These are phyloP conservation scores for Oxyruncus cristatus DNA, from an alignment of 2,113 vertebrate genomes.

Conservation along the genomic window DNA sequence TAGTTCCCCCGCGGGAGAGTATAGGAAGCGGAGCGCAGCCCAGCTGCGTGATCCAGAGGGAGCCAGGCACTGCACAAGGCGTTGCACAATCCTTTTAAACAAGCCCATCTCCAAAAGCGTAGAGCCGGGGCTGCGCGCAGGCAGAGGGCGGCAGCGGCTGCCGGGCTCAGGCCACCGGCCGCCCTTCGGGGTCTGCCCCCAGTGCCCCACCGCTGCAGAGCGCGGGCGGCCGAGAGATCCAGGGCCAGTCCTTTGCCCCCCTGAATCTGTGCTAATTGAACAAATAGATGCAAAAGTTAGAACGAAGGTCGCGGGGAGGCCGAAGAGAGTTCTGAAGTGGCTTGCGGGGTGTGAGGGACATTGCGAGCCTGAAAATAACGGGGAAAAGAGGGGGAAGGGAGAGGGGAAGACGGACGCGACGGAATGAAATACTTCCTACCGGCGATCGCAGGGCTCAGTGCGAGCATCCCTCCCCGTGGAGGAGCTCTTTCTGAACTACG, in stretches of 20 bases:
- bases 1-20: background rate
- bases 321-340: background rate
- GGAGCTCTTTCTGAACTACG: background rate
- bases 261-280: background rate
- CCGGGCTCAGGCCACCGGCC: background rate
- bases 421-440: background rate
- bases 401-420: background rate
- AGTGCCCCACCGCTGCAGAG: background rate
- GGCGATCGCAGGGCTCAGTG: background rate
- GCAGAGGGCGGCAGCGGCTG: constrained; percentile 26
- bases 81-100: background rate
- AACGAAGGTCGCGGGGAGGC: background rate
- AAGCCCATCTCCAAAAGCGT: background rate
- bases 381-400: background rate
- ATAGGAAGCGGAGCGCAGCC: background rate
- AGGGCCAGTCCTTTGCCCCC: background rate
- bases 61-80: background rate
- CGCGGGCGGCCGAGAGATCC: too few species aligned
- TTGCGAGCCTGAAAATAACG: background rate
- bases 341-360: background rate
- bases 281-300: background rate
- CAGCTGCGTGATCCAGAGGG: background rate
- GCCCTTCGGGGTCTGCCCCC: background rate
- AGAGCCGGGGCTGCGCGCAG: background rate
- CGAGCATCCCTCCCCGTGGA: background rate